phyloP scores from a whole-genome alignment of 2,888 invertebrate species.

The Leptopterna dolabrata region DNA sequence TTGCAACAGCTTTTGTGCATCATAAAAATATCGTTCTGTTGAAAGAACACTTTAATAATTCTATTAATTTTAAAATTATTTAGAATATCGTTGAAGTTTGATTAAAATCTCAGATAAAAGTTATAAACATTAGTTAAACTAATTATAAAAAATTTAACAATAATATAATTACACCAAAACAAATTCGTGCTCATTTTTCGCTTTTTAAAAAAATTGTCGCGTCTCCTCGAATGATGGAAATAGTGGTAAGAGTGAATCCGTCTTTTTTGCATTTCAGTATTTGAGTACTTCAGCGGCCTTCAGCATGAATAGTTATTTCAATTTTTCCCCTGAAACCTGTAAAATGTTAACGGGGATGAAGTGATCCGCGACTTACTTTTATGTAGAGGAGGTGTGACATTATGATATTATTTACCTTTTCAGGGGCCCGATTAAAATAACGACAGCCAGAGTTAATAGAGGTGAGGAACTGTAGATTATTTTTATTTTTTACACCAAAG shows the following conservation, averaged over 20 bases:
- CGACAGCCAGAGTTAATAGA: no score
- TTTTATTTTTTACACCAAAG: no score
- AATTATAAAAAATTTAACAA: conserved; percentile 57
- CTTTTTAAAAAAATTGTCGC: conserved; percentile 4
- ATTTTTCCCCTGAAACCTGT: background rate
- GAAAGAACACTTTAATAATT: conserved; percentile 59
- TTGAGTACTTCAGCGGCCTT: background rate
- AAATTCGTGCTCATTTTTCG: conserved; percentile 10
- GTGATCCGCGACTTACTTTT: background rate
- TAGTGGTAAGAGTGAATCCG: background rate
- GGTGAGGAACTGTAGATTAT: no score
- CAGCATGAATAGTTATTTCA: background rate
- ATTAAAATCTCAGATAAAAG: conserved; percentile 56
- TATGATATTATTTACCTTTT: no score
- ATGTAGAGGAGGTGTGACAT: no score
- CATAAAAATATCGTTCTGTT: conserved; percentile 58
- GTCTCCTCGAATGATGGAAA: background rate
- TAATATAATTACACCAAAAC: conserved; percentile 51
- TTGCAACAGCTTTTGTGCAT: conserved; percentile 56
- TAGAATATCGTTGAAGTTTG: conserved; percentile 61
- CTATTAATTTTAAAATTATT: conserved; percentile 58
- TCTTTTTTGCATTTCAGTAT: background rate
- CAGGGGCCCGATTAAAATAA: no score
- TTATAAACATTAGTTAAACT: conserved; percentile 51
- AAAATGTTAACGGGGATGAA: background rate